phyloP scores from a whole-genome alignment of 2,797 vertebrate species.

The Leptodactylus fallax region DNA sequence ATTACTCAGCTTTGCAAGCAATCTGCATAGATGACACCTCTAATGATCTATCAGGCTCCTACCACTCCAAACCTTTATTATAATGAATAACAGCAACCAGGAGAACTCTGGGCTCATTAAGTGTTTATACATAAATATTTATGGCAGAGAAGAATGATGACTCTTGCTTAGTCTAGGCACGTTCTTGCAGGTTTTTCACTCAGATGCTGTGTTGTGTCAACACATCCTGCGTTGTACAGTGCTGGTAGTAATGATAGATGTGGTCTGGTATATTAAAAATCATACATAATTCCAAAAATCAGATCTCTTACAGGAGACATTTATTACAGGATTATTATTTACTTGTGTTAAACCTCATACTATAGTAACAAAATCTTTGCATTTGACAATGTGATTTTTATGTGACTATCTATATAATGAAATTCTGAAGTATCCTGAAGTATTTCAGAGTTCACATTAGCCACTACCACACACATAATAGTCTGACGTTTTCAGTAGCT shows the following conservation, averaged over 20 bases:
- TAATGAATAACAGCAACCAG: conserved; percentile 8
- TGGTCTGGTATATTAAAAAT: conserved; percentile 6
- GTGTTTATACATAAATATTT: conserved; percentile 57
- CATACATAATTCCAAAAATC: not conserved
- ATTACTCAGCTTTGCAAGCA: conserved; percentile 26
- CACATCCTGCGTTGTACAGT: not conserved
- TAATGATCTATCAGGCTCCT: conserved; percentile 1
- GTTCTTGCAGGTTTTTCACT: conserved; percentile 40
- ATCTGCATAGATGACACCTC: conserved; percentile 23
- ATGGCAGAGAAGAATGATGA: conserved; percentile 27
- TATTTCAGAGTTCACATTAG: too few relatives aligned
- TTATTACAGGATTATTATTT: not conserved
- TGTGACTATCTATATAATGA: too few relatives aligned
- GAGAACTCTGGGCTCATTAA: conserved; percentile 8
- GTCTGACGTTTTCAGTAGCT: too few relatives aligned
- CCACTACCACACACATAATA: too few relatives aligned
- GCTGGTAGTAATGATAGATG: not conserved
- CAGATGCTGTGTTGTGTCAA: conserved; percentile 36
- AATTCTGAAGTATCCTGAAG: too few relatives aligned
- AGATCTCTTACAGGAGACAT: not conserved
- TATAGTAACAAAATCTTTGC: not conserved
- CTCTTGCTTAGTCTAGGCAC: conserved; percentile 16
- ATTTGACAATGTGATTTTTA: not conserved
- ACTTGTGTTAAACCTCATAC: not conserved
- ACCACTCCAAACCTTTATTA: conserved; percentile 17